Base-by-base conservation (phyloP, 2,113 vertebrate species). In the Ramphastos sulfuratus region DNA sequence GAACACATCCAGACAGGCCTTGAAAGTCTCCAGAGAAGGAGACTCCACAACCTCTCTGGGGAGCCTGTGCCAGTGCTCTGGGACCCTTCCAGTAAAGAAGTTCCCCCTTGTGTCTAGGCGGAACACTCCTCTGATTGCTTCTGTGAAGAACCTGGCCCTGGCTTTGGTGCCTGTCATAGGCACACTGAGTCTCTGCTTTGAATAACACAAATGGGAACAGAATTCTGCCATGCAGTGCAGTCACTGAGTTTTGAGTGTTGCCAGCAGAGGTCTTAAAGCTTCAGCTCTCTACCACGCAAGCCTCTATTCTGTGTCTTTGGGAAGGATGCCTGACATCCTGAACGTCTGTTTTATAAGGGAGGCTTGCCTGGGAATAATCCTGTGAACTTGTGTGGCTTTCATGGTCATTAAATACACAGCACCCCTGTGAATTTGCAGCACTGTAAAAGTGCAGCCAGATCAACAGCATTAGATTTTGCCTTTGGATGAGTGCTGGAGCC, bases 381-480 rank as follows among this genome's bases (percentile, higher is more conserved):
- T 80, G 33, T 61, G 74, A 92, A 80, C 48, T 61, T 80, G 66
- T 82, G 60, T 85, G 58, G 80, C 76, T 95, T 96, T 92, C 64
- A 35, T 83, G 71, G 87, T 88, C 91, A 95, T 95, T 95, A 83
- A 92, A 79, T 87, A 82, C 60, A 92, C 25, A 81, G 58, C 44
- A 80, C 76, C 25, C 76, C 15, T 85, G 77, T 90, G 64, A 90
- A 80, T 92, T 92, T 93, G 67, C 74, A 92, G 87, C 81, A 31
- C 72, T 64, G 55, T 84, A 79, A 72, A 82, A 85, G 48, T 81
- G 69, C 14, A 23, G 78, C 78, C 46, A 80, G 63, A 73, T 88
- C 82, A 95, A 63, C 88, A 86, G 71, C 46, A 52, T 69, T 80
- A 33, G 55, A 15, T 79, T 83, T 64, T 90, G 35, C 78, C 50